Conservation (phyloP, 2,797 vertebrate genomes). For the Eutrigla gurnardus region DNA sequence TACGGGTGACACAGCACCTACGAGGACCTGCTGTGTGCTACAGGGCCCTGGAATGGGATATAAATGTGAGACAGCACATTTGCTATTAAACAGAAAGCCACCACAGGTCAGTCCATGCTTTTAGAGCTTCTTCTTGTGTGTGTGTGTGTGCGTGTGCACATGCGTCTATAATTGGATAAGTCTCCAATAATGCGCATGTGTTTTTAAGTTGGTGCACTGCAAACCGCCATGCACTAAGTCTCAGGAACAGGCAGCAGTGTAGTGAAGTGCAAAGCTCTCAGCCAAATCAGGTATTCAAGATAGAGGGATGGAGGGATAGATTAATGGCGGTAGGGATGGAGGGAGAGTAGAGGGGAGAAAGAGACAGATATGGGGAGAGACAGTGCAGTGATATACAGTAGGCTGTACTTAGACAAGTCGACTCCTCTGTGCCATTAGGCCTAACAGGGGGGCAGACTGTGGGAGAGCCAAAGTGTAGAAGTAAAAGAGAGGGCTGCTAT, state of each 20-base stretch:
- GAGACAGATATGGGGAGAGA: constrained; percentile 66
- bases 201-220: constrained; percentile 53
- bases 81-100: constrained; percentile 54
- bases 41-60: constrained; percentile 33
- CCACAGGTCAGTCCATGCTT: constrained; percentile 61
- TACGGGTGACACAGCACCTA: constrained; percentile 47
- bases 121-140: constrained; percentile 50
- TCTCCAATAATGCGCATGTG: constrained; percentile 59
- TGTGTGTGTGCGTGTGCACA: constrained; percentile 16
- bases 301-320: constrained; percentile 68
- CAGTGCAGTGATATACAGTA: constrained; percentile 72
- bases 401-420: constrained; percentile 76
- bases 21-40: constrained; percentile 10
- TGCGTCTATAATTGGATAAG: constrained; percentile 62
- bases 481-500: constrained; percentile 55
- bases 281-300: constrained; percentile 77
- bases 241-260: constrained; percentile 50
- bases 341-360: constrained; percentile 49
- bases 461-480: constrained; percentile 43
- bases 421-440: constrained; percentile 76
- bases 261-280: constrained; percentile 78
- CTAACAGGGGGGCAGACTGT: constrained; percentile 63
- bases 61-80: constrained; percentile 47
- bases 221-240: constrained; percentile 45
- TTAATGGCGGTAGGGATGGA: constrained; percentile 67